Conservation (phyloP, 2,888 invertebrate species). For the Agonopterix heracliana region DNA sequence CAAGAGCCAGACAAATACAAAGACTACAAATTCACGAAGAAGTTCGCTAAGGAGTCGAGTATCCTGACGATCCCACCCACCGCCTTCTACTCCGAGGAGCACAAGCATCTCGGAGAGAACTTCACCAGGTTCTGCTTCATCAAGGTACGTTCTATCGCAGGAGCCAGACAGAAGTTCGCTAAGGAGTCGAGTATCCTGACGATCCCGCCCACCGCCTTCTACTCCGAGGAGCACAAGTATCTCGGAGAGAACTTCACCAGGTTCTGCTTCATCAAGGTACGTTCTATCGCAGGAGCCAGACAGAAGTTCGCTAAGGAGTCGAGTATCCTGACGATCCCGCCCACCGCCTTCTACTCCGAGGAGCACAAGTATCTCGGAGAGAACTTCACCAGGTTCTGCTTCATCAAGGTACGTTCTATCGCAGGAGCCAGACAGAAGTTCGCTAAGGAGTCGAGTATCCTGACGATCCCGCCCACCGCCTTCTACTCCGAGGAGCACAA, state of each 20-base stretch:
- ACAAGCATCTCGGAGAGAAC: slow-evolving; percentile 89
- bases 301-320: slow-evolving; percentile 43
- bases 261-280: slow-evolving; percentile 95
- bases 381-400: slow-evolving; percentile 93
- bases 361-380: slow-evolving; percentile 88
- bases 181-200: slow-evolving; percentile 94
- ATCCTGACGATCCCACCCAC: slow-evolving; percentile 95
- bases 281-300: no score
- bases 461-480: slow-evolving; percentile 33
- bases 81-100: slow-evolving; percentile 90
- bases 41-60: slow-evolving; percentile 95
- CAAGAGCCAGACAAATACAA: slow-evolving; percentile 82
- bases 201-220: slow-evolving; percentile 97
- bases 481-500: slow-evolving; percentile 92
- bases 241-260: slow-evolving; percentile 91
- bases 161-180: slow-evolving; percentile 85
- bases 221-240: slow-evolving; percentile 84
- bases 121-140: slow-evolving; percentile 96
- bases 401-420: slow-evolving; percentile 82
- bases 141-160: slow-evolving; percentile 74
- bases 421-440: no score
- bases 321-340: slow-evolving; percentile 53
- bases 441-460: slow-evolving; percentile 72
- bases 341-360: slow-evolving; percentile 85
- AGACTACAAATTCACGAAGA: slow-evolving; percentile 96